Evolutionary conservation across 1,140 invertebrate genomes (phyloP).

Genomic region (Drosophila trapezifrons): DNA sequence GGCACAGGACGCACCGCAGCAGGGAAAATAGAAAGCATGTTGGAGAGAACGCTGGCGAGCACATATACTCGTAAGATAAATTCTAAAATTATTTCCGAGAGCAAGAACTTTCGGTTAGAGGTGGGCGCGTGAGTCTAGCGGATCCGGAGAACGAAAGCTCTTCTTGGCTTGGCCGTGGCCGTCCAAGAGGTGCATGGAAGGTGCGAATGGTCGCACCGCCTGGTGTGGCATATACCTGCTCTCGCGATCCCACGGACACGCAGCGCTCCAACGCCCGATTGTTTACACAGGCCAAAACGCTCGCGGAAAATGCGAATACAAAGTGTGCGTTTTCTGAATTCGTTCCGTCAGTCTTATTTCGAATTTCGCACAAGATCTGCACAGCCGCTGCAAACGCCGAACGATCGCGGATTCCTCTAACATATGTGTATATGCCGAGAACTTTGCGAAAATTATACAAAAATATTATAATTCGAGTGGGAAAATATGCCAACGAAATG

Average conservation of each 20-base stretch:
- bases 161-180: conserved; percentile 10
- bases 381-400: conserved; percentile 22
- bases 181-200: conserved; percentile 13
- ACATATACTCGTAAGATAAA: conserved; percentile 2
- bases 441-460: conserved; percentile 37
- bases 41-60: background rate
- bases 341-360: conserved; percentile 57
- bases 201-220: conserved; percentile 1
- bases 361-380: conserved; percentile 57
- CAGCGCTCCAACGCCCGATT: conserved; percentile 16
- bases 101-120: conserved; percentile 25
- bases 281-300: conserved; percentile 33
- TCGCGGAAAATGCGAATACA: conserved; percentile 42
- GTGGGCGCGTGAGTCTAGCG: conserved; percentile 27
- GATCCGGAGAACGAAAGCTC: conserved; percentile 14
- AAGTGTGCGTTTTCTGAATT: conserved; percentile 27
- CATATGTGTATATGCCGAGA: conserved; percentile 21
- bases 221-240: conserved; percentile 20
- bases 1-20: conserved; percentile 17
- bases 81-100: conserved; percentile 61
- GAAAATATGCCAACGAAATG: conserved; percentile 10
- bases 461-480: conserved; percentile 31
- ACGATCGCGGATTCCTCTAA: conserved; percentile 16
- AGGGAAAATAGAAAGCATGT: conserved; percentile 40
- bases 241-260: conserved; percentile 15